Evolutionary conservation across 2,113 vertebrate genomes (phyloP).

Genomic region (Dicaeum eximium): DNA sequence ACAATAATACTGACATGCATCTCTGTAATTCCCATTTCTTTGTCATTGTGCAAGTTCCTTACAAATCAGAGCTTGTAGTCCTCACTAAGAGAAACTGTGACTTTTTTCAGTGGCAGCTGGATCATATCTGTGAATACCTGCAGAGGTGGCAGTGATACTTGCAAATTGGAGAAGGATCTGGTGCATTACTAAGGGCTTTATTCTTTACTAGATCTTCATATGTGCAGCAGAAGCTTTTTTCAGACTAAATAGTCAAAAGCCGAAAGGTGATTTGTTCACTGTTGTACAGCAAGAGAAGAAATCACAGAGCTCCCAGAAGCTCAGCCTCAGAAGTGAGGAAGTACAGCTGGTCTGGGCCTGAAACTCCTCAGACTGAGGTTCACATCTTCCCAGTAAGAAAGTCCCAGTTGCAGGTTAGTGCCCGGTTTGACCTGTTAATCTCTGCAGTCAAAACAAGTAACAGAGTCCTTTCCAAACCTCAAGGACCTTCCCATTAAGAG

Average conservation of each 20-base stretch:
- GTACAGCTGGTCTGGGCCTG: neutral
- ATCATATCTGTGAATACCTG: neutral
- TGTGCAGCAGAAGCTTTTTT: neutral
- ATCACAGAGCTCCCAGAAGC: neutral
- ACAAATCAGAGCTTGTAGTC: neutral
- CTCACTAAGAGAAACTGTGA: neutral
- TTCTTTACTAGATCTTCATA: neutral
- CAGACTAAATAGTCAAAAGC: neutral
- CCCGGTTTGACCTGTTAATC: neutral
- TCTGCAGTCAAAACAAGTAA: neutral
- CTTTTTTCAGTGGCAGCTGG: neutral
- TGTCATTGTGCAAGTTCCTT: neutral
- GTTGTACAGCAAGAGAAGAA: neutral
- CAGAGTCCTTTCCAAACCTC: neutral
- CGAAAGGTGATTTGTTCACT: neutral
- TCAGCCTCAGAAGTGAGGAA: neutral
- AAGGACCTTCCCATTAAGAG: neutral
- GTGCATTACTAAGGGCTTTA: neutral
- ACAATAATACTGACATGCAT: neutral
- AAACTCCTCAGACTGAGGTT: neutral
- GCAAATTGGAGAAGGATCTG: neutral
- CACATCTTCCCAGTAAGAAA: neutral
- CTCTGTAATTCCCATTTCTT: neutral
- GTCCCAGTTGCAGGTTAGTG: neutral
- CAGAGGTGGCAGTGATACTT: neutral